A percentile compares a stretch with the other conserved stretches of the same genome.
phyloP scores from a whole-genome alignment of 2,797 vertebrate genomes.

The Tokudaia tokunoshimensis region DNA sequence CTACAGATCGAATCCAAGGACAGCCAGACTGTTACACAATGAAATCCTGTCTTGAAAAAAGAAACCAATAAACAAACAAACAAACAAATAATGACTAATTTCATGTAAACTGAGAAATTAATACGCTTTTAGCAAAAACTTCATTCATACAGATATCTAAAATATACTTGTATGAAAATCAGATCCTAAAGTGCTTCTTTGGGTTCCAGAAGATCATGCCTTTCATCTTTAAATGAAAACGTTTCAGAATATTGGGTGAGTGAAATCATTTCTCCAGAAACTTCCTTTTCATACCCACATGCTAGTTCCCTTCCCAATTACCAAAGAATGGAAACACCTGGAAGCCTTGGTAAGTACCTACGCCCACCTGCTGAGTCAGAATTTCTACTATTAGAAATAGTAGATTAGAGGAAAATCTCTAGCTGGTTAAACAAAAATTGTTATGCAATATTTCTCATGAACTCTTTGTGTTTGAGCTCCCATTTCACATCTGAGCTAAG shows the following conservation, averaged over 20 bases:
- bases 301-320: background rate
- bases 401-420: background rate
- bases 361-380: background rate
- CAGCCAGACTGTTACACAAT: background rate
- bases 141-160: background rate
- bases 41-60: background rate
- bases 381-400: background rate
- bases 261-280: background rate
- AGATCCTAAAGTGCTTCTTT: background rate
- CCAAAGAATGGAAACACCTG: background rate
- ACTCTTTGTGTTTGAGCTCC: background rate
- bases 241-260: background rate
- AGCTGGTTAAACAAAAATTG: background rate
- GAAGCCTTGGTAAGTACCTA: background rate
- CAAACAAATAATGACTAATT: background rate
- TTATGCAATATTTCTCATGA: background rate
- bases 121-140: background rate
- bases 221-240: background rate
- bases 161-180: background rate
- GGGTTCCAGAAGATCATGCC: too few relatives aligned
- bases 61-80: background rate
- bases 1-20: background rate
- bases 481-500: background rate
- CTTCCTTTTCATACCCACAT: background rate
- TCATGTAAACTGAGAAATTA: background rate